These are phyloP conservation scores for Suillia variegata DNA, from an alignment of 2,888 invertebrate genomes.

Conservation along the genomic window DNA sequence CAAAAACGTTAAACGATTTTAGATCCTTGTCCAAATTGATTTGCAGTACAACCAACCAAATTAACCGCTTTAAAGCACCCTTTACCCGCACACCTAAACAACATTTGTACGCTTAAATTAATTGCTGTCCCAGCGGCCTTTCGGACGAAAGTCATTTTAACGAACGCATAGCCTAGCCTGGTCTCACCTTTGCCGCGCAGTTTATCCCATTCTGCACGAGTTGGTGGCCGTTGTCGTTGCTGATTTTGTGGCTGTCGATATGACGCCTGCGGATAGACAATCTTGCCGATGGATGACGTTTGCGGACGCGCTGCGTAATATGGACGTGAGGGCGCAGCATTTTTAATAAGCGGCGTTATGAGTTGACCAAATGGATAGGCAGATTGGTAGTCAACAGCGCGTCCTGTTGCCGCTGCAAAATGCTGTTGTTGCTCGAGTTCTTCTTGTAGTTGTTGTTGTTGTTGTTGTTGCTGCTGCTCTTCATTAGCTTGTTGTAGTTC, in stretches of 20 bases:
- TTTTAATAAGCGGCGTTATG: conserved; percentile 48
- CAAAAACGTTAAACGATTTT: no score
- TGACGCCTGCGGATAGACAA: conserved; percentile 31
- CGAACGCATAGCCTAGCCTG: no score
- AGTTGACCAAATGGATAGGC: conserved; percentile 56
- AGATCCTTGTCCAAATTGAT: no score
- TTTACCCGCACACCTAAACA: no score
- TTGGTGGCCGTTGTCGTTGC: conserved; percentile 31
- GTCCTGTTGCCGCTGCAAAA: conserved; percentile 48
- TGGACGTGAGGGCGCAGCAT: conserved; percentile 24
- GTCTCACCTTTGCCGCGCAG: conserved; percentile 35
- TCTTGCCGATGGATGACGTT: conserved; percentile 25
- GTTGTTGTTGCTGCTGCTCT: conserved; percentile 20
- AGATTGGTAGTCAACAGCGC: conserved; percentile 53
- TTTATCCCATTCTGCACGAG: conserved; percentile 46
- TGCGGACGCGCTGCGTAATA: conserved; percentile 15
- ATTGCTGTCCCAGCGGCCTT: no score
- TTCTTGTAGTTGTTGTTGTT: conserved; percentile 20
- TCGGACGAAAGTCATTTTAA: no score
- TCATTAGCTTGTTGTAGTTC: neutral
- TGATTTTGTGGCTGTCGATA: no score
- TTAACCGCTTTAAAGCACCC: no score
- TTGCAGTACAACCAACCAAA: no score
- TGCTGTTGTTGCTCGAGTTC: conserved; percentile 24
- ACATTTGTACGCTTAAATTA: no score